Evolutionary conservation across 2,888 invertebrate genomes (phyloP), one percentile per base, ranked within the genome.

Genomic region (Caenorhabditis japonica): DNA sequence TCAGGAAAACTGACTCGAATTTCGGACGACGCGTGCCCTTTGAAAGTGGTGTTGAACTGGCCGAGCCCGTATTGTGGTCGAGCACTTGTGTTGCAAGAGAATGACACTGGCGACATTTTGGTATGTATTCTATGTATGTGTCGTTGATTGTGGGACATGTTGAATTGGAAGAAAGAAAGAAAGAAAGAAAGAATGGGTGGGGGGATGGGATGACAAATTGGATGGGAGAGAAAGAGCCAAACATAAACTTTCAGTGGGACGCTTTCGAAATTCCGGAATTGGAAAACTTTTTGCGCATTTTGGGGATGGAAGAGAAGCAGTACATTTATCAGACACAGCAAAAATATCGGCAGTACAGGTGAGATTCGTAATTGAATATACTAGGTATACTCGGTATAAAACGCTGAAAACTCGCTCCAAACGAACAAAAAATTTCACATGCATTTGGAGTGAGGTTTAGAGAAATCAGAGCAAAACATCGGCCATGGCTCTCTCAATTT

Each of bases 211-310:
- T n/a, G 17, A 46, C 46, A 15, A 27, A n/a, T 13, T 46, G 17
- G 27, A 27, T 12, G 17, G 27, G 23, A n/a, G n/a, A 34, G 5
- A 15, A 15, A 10, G 21, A 21, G 10, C 27, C 12, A 27, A 39
- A 52, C 25, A 59, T 52, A 52, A 79, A 84, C 46, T 82, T 84
- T 44, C 87, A 90, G 90, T 91, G 91, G 91, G 90, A 91, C 47
- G 90, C 89, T 10, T 91, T 91, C 86, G 89, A 90, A 60, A 77
- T 89, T 19, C 91, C 91, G 13, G 91, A 91, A 83, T 85, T 91
- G 69, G 88, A 88, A 56, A 91, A 91, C 81, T 91, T 91, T 84
- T 84, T 91, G 61, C 84, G 88, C 36, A 91, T 91, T 51, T 81
- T 91, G 75, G 90, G 90, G 75, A 87, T 90, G 51, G 91, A 91